phyloP scores from a whole-genome alignment of 2,113 vertebrate genomes.

The Apteryx owenii region DNA sequence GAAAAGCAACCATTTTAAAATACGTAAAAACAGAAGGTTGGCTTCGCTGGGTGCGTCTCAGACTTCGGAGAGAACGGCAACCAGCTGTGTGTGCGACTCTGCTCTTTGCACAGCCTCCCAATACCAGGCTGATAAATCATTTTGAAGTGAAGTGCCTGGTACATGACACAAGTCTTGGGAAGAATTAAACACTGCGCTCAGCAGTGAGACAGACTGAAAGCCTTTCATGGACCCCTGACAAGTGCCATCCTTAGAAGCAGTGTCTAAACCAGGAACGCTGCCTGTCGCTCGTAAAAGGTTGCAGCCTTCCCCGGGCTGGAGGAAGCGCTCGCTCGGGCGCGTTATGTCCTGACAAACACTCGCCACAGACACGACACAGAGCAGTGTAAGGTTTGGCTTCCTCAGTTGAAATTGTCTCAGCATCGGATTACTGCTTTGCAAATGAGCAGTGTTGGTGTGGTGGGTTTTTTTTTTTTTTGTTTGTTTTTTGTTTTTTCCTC shows the following conservation, averaged over 20 bases:
- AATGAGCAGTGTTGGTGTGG: slow-evolving; percentile 10
- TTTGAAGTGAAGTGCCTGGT: slow-evolving; percentile 10
- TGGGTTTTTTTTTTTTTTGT: too few species aligned
- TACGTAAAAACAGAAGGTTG: background rate
- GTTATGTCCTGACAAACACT: slow-evolving; percentile 24
- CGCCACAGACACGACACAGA: slow-evolving; percentile 49
- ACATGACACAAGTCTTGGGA: slow-evolving; percentile 24
- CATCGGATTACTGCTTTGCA: slow-evolving; percentile 64
- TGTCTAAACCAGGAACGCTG: background rate
- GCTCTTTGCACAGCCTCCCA: background rate
- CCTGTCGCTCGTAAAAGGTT: background rate
- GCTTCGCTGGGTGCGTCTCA: background rate
- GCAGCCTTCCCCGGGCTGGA: background rate
- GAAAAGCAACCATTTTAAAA: background rate
- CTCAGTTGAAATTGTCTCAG: slow-evolving; percentile 55
- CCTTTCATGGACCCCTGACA: background rate
- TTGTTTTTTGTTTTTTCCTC: background rate
- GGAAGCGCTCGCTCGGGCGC: background rate
- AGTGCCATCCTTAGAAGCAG: slow-evolving; percentile 1
- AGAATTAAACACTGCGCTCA: background rate
- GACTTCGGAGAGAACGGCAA: slow-evolving; percentile 9
- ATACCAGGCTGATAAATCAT: background rate
- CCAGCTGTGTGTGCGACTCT: background rate
- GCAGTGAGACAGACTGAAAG: background rate
- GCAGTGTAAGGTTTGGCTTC: slow-evolving; percentile 58